Evolutionary conservation across 1,140 invertebrate species (phyloP), one percentile per base, ranked within the genome.

Genomic region (Lasioglossum baleicum): DNA sequence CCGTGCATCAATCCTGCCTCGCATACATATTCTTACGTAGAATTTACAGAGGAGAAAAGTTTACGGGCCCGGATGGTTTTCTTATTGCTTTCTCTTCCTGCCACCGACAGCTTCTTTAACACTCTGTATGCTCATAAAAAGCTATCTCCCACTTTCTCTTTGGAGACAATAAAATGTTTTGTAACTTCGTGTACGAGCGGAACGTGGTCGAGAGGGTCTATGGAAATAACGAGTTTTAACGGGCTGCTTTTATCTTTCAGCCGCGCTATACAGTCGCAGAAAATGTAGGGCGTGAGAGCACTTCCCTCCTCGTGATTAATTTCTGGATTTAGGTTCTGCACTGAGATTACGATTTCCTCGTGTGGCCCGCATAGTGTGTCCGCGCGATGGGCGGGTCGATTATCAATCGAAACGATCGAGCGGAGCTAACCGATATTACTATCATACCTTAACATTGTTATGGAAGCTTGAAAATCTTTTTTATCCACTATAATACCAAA

Each of bases 211-310:
- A 60, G 35, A 60, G 35, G 68, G n/a, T 7, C 51, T 11, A 58
- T 20, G 68, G 53, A 42, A 71, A 60, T 71, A 60, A 71, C 68
- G 68, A 71, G 68, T 71, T 71, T 71, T 42, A 71, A 60, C 53
- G 68, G 53, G 10, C 7, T 42, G 68, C 53, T 60, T 71, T 71
- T 71, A 71, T 42, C 68, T 69, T 35, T 10, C 67, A 20, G 7
- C 40, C 68, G 15, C 17, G n/a, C 17, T 66, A 70, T n/a, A 58
- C 68, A 26, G 4, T 17, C 8, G 17, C 35, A n/a, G 20, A 11
- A 8, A 22, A 40, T 66, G 31, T 13, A 40, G 26, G 61, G 11
- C 15, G 40, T 20, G 42, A 22, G 20, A 22, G n/a, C 11, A 44
- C 40, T 2, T 20, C 64, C 64, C 40, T 13, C 44, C 42, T 44